Conservation (phyloP, 1,140 invertebrate genomes). For the Hyles vespertilio region DNA sequence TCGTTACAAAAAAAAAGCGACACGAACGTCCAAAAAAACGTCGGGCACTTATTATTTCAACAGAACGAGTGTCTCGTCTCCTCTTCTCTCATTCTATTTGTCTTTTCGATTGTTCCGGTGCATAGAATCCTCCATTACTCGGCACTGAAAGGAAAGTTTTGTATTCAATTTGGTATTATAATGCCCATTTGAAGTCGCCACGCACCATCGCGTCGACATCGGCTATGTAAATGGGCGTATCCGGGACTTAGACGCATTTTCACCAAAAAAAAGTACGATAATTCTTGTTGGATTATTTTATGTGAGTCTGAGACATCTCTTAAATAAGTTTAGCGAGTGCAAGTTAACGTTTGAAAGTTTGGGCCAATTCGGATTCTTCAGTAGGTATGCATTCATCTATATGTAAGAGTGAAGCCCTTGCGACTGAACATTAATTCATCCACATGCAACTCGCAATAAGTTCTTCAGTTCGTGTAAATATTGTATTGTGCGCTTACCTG, state of each 20-base stretch:
- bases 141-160: conserved; percentile 75
- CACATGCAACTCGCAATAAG: conserved; percentile 38
- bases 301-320: too few species aligned
- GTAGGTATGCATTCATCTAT: neutral
- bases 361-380: too few species aligned
- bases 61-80: conserved; percentile 66
- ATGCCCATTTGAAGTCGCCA: conserved; percentile 74
- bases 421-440: conserved; percentile 49
- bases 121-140: conserved; percentile 75
- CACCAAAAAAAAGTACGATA: conserved; percentile 51
- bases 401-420: conserved; percentile 9
- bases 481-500: conserved; percentile 57
- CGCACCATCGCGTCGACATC: conserved; percentile 72
- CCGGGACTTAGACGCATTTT: conserved; percentile 65
- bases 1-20: conserved; percentile 67
- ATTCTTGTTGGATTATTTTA: conserved; percentile 26
- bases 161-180: conserved; percentile 76
- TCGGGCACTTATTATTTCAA: conserved; percentile 74
- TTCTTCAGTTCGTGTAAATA: conserved; percentile 60
- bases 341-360: too few species aligned
- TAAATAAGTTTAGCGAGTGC: too few species aligned
- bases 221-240: conserved; percentile 73
- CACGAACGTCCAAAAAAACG: conserved; percentile 66
- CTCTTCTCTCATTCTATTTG: conserved; percentile 69
- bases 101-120: conserved; percentile 75